Base-by-base conservation (phyloP, 2,113 vertebrate genomes). In the Cyprinus carpio region DNA sequence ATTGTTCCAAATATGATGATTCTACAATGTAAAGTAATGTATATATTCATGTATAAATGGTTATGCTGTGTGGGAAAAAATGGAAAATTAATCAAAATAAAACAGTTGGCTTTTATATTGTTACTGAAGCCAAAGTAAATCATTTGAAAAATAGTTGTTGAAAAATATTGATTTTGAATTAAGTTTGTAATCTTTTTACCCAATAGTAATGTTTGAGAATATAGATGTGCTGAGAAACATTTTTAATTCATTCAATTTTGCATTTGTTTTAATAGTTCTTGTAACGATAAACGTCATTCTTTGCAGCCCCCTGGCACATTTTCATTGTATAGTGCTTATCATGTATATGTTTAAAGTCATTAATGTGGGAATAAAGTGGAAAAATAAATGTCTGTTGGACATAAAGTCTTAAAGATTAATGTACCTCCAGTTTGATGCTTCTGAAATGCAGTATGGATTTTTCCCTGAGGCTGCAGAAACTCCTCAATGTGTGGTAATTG, bases 381-480 rank as follows among this genome's bases (percentile, higher is more conserved):
- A 49, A 37, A 72, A 80, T 81, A 62, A 78, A 54, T 12, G 10
- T 37, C 27, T 71, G 51, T 78, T 60, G 58, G 43, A 37, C 83
- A 65, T 51, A 54, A 81, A 84, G 72, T 56, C 65, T 86, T 64
- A 4, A 71, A 43, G 29, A 67, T 40, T 40, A 74, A 43, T 49
- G 46, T 64, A 12, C 4, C 80, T 78, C 56, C 54, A 43, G 40
- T 85, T 23, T 64, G 49, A 71, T 76, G 69, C 2, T 29, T 77
- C 18, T 27, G 46, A 65, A 67, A 82, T 49, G 27, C 87, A 81
- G 15, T 64, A 85, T 81, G 10, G 74, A 75, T 83, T 75, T 86
- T 82, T 67, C 31, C 81, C 56, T 37, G 31, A 87, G 79, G 85
- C 77, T 81, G 85, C n/a, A 74, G 27, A 87, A 81, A 75, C 40